Evolutionary conservation across 1,140 invertebrate genomes (phyloP).

Genomic region (Saxidomus purpurata): DNA sequence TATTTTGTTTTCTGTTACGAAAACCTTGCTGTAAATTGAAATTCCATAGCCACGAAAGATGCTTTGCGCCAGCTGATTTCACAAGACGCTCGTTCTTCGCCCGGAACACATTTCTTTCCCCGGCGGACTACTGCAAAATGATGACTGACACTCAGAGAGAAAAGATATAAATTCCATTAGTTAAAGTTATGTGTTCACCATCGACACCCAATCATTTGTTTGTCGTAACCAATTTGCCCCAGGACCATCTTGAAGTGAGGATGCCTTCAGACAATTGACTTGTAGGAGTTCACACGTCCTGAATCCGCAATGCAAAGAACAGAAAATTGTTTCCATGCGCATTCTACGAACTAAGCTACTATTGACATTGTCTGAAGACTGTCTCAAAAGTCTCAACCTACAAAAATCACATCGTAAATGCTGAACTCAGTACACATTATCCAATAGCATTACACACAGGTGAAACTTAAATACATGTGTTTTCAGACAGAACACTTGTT

Average conservation of each 20-base stretch:
- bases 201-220: slow-evolving; percentile 44
- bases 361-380: too few species aligned
- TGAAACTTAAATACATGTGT: too few species aligned
- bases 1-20: too few species aligned
- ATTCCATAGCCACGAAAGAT: too few species aligned
- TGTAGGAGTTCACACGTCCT: slow-evolving; percentile 2
- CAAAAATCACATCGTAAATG: too few species aligned
- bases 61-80: not conserved
- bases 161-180: slow-evolving; percentile 29
- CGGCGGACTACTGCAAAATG: not conserved
- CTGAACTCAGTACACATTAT: too few species aligned
- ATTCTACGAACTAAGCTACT: too few species aligned
- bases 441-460: too few species aligned
- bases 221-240: slow-evolving; percentile 39
- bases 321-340: too few species aligned
- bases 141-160: slow-evolving; percentile 10
- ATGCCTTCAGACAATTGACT: slow-evolving; percentile 19
- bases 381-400: too few species aligned
- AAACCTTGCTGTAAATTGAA: too few species aligned
- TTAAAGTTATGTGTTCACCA: slow-evolving; percentile 41
- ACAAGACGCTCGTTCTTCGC: not conserved
- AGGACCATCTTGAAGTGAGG: not conserved
- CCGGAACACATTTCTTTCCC: not conserved
- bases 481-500: too few species aligned
- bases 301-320: not conserved